Evolutionary conservation across 1,140 invertebrate species (phyloP).

Genomic region (Neodiprion virginianus): DNA sequence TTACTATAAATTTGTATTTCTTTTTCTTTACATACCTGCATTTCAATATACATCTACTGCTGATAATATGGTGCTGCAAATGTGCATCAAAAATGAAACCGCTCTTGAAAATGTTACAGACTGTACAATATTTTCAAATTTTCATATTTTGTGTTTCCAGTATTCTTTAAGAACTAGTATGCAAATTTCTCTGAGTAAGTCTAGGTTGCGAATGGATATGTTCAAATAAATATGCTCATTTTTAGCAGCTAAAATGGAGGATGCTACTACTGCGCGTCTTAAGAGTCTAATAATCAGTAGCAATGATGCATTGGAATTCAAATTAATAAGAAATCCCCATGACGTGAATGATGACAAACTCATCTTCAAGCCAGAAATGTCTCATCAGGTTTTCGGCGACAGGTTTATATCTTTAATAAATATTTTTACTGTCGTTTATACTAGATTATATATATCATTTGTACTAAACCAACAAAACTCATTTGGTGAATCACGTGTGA

Average conservation of each 20-base stretch:
- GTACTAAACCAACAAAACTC: constrained; percentile 4
- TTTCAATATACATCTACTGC: too few relatives aligned
- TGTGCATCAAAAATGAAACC: too few relatives aligned
- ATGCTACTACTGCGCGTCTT: constrained; percentile 60
- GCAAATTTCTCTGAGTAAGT: too few relatives aligned
- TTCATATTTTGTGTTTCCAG: too few relatives aligned
- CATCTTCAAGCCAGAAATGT: constrained; percentile 86
- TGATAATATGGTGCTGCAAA: too few relatives aligned
- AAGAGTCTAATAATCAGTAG: constrained; percentile 71
- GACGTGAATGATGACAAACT: constrained; percentile 78
- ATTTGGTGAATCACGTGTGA: background rate
- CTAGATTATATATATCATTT: background rate
- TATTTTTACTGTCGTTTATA: background rate
- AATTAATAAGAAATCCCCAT: constrained; percentile 72
- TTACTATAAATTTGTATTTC: too few relatives aligned
- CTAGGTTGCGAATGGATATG: too few relatives aligned
- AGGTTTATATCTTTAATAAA: constrained; percentile 57
- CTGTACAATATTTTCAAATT: too few relatives aligned
- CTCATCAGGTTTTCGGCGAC: constrained; percentile 93
- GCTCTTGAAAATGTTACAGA: too few relatives aligned
- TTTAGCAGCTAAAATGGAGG: constrained; percentile 48
- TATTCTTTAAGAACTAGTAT: too few relatives aligned
- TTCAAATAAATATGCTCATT: background rate
- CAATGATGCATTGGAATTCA: constrained; percentile 79
- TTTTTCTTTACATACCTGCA: too few relatives aligned